A percentile compares a stretch with the other conserved stretches of the same genome.
Evolutionary conservation across 2,113 vertebrate genomes (phyloP).

Genomic region (Numida meleagris): DNA sequence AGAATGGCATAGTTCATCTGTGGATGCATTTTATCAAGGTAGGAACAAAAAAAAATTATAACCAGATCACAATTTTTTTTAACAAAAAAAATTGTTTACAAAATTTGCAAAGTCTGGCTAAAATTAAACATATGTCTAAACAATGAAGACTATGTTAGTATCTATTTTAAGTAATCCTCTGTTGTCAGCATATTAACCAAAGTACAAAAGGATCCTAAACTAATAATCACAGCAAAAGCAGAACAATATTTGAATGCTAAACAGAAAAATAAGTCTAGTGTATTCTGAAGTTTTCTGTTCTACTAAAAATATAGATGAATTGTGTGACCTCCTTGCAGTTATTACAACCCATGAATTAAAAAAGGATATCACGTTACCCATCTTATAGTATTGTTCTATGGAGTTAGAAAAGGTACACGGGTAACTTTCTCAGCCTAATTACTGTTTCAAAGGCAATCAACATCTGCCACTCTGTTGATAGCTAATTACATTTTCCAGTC

Average conservation of each 20-base stretch:
- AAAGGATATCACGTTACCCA: rapidly evolving
- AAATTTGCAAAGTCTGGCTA: neutral
- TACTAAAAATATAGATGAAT: neutral
- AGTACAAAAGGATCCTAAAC: neutral
- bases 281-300: neutral
- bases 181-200: neutral
- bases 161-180: neutral
- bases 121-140: neutral
- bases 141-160: neutral
- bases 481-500: neutral
- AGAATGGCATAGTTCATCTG: neutral
- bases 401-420: neutral
- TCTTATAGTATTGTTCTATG: neutral
- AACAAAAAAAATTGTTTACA: neutral
- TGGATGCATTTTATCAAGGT: neutral
- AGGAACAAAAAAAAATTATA: neutral
- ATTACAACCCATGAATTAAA: neutral
- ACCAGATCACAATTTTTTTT: neutral
- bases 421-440: neutral
- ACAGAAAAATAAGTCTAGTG: neutral
- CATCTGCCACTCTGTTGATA: neutral
- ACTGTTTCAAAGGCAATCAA: neutral
- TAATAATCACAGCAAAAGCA: neutral
- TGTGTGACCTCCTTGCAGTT: neutral
- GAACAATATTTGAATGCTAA: neutral